phyloP scores from a whole-genome alignment of 2,888 invertebrate genomes.

The Nebria salina region DNA sequence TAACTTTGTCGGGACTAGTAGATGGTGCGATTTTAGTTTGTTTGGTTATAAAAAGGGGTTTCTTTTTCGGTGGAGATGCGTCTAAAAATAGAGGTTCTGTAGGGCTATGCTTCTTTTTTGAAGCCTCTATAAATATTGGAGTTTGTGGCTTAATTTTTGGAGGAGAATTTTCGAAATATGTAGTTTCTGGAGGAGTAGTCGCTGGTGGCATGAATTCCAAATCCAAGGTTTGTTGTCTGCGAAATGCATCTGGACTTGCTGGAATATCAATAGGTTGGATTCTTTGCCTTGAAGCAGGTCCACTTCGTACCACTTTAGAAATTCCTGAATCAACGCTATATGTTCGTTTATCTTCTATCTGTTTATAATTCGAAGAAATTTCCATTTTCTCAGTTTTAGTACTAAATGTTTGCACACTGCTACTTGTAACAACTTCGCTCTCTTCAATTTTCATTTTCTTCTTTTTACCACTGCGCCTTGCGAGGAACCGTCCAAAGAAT shows the following conservation, averaged over 20 bases:
- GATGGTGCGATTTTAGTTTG: conserved; percentile 54
- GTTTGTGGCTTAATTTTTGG: not conserved
- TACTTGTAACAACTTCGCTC: conserved; percentile 5
- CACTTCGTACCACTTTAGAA: conserved; percentile 58
- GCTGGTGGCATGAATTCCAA: conserved; percentile 32
- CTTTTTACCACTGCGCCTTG: conserved; percentile 77
- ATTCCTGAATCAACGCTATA: conserved; percentile 52
- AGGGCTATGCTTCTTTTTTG: not conserved
- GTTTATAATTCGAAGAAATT: not conserved
- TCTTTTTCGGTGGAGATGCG: conserved; percentile 58
- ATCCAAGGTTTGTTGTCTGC: conserved; percentile 33
- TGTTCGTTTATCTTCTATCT: conserved; percentile 42
- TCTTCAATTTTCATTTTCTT: conserved; percentile 64
- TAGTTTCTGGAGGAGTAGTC: not conserved
- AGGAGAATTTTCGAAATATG: conserved; percentile 4
- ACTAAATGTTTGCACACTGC: not conserved
- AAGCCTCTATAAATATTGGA: not conserved
- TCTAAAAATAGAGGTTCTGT: conserved; percentile 1
- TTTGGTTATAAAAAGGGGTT: conserved; percentile 52
- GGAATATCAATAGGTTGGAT: conserved; percentile 68
- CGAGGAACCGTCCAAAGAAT: conserved; percentile 73
- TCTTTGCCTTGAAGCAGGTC: conserved; percentile 67
- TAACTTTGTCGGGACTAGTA: conserved; percentile 50
- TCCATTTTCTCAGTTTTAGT: conserved; percentile 14
- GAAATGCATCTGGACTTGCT: conserved; percentile 57